These are phyloP conservation scores for Melanostoma mellinum DNA, from an alignment of 2,888 invertebrate genomes.

Conservation along the genomic window DNA sequence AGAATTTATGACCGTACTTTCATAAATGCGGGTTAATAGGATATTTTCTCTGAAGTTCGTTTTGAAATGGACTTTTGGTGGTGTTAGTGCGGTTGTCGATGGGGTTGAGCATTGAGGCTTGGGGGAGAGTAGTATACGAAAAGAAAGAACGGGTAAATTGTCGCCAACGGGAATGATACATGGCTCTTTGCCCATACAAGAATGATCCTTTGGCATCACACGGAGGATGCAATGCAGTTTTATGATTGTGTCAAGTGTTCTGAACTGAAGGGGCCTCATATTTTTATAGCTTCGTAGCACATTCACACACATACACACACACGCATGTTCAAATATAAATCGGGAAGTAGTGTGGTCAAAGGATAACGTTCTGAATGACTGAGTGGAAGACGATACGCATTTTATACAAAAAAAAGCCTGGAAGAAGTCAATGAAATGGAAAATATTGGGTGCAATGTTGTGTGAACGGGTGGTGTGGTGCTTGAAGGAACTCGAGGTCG, in stretches of 20 bases:
- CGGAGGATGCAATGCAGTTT: constrained; percentile 63
- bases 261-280: constrained; percentile 43
- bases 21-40: constrained; percentile 73
- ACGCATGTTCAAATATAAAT: no score
- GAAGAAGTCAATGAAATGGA: constrained; percentile 57
- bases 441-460: constrained; percentile 46
- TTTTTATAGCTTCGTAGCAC: neutral
- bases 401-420: constrained; percentile 35
- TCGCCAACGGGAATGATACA: constrained; percentile 69
- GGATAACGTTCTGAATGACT: constrained; percentile 50
- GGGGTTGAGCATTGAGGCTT: constrained; percentile 1
- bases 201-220: constrained; percentile 62
- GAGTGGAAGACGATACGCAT: constrained; percentile 61
- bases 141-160: constrained; percentile 34
- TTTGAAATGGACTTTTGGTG: constrained; percentile 14
- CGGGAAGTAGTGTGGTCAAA: constrained; percentile 33
- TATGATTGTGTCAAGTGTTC: constrained; percentile 58
- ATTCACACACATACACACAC: no score
- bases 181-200: constrained; percentile 58
- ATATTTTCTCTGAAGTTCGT: constrained; percentile 62
- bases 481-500: neutral
- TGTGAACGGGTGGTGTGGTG: constrained; percentile 6
- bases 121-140: neutral
- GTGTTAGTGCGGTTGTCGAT: constrained; percentile 1
- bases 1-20: constrained; percentile 68